Base-by-base conservation (phyloP, 2,797 vertebrate genomes). In the Hemibagrus guttatus region DNA sequence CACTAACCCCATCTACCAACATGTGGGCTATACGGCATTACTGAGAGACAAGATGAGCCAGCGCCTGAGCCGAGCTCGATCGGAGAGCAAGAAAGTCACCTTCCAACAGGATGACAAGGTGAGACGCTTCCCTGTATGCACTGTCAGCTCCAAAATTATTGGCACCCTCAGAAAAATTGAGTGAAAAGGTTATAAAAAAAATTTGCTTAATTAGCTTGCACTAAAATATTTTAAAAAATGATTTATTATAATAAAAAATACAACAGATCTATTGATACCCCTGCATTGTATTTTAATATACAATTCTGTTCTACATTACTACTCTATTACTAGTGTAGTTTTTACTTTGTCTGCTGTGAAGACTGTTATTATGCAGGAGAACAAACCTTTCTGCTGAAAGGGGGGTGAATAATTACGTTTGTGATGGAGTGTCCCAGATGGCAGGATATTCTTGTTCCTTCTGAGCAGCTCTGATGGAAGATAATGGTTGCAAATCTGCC, bases 1-100 rank as follows among this genome's bases (percentile, higher is more conserved):
- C 88, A 99, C 97, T 9, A 99, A 99, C 92, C 98, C 98, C 85
- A 99, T 99, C 93, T 99, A 99, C 31, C 98, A 99, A 89, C 98
- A 99, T 89, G 96, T 98, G 19, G 98, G 97, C 83, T 99, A 98
- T 19, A 97, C 97, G 31, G 97, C 98, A n/a, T 93, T 98, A 85
- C 96, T 98, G 87, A 96, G 97, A 93, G 97, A 98, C 92, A 98
- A 98, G 90, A 97, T 97, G 81, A 96, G 96, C 90, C 95, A 96
- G 76, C 94, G 97, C 89, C 93, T 98, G 91, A 97, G 95, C 93
- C 95, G 96, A 46, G 94, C 95, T 6, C 97, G 95, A 92, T 95
- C 95, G 0, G 97, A 97, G 80, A 95, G 96, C 23, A 97, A 96
- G 89, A 96, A 96, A 94, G 94, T 97, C 54, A 97, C 95, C 12